Evolutionary conservation across 2,113 vertebrate species (phyloP), one percentile per base, ranked within the genome.

Genomic region (Phalacrocorax brasilianus): DNA sequence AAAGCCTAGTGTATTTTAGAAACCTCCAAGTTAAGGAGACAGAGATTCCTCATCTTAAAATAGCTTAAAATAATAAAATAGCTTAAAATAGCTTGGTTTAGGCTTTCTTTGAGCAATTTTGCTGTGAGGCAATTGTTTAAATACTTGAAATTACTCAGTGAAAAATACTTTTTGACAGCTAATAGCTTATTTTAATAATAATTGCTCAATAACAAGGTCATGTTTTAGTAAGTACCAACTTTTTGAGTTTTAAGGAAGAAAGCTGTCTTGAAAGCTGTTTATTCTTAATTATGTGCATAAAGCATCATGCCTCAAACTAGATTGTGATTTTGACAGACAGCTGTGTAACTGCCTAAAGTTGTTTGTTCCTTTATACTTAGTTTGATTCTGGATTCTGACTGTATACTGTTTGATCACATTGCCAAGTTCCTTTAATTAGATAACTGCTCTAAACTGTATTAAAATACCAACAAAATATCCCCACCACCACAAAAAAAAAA

Each of bases 91-190:
- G 47, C 58, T 88, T 88, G 40, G 19, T 52, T 91, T 76, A 87
- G 70, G 47, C 70, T 83, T 92, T 78, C 61, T 87, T 33, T 68
- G 27, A 82, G 53, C 12, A 68, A 61, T 89, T 96, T 87, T 91
- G 49, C 68, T 14, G 9, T 53, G 73, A 91, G 80, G 27, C 53
- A 87, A 2, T 78, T 91, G 76, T 89, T 91, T 85, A 88, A 93
- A 78, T 91, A 67, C 24, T 67, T 91, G 28, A 74, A 93, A 95
- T 92, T 81, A 92, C 74, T 81, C 23, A 45, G 27, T 81, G 66
- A 66, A 91, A 94, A 96, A 79, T 71, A 52, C 28, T 72, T 82
- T 82, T 58, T 95, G 94, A 89, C 66, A 93, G 73, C 40, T 91
- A 45, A 87, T 85, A 73, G n/a, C 35, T 91, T 91, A 72, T 88